A percentile compares a stretch with the other conserved stretches of the same genome.
Evolutionary conservation across 2,797 vertebrate genomes (phyloP).

Genomic region (Taeniopygia guttata): DNA sequence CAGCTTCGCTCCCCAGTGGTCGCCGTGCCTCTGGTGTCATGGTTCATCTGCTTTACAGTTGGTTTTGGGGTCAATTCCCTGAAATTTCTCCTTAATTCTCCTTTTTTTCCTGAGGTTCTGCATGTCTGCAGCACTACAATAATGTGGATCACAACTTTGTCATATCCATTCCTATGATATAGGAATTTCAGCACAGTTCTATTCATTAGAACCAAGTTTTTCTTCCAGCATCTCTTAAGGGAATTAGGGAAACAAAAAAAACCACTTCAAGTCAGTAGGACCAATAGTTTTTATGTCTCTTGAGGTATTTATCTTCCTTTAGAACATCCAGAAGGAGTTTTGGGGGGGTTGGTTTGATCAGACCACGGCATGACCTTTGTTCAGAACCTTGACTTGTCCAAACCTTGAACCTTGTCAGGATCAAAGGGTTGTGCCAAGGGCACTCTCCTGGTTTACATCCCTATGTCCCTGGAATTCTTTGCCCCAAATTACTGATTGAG

Average conservation of each 20-base stretch:
- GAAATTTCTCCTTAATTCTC: neutral
- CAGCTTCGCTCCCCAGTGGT: neutral
- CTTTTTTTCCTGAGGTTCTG: neutral
- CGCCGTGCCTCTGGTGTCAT: fast-evolving
- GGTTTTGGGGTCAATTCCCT: neutral
- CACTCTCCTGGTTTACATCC: neutral
- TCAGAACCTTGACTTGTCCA: neutral
- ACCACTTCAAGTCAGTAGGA: neutral
- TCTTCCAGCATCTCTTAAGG: neutral
- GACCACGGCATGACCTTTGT: neutral
- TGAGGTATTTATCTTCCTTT: neutral
- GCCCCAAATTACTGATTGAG: neutral
- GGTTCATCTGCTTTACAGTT: fast-evolving
- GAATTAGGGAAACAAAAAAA: neutral
- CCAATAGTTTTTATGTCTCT: neutral
- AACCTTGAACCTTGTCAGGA: neutral
- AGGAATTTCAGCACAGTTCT: neutral
- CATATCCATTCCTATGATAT: fast-evolving
- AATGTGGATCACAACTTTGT: neutral
- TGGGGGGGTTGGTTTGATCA: neutral
- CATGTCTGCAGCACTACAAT: neutral
- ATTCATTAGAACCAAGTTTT: neutral
- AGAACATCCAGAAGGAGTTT: neutral
- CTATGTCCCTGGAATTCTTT: neutral
- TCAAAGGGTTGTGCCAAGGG: neutral